Evolutionary conservation across 2,888 invertebrate genomes (phyloP).

Genomic region (Parnassius glacialis): DNA sequence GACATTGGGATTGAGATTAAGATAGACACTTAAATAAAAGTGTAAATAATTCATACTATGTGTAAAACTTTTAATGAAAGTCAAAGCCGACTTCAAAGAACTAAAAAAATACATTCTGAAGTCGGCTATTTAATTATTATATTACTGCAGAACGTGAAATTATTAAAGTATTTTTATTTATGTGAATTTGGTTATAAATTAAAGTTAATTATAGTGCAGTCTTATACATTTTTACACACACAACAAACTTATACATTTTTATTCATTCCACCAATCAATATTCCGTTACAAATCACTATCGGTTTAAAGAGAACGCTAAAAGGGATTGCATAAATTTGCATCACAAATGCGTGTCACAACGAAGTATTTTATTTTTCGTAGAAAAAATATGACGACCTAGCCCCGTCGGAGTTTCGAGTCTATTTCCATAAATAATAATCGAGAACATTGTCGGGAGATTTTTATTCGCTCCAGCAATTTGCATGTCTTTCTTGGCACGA

Average conservation of each 20-base stretch:
- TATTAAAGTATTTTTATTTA: too few relatives aligned
- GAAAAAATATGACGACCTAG: conserved; percentile 20
- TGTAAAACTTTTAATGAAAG: too few relatives aligned
- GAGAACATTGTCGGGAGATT: conserved; percentile 24
- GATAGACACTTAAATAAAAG: too few relatives aligned
- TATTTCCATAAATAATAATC: conserved; percentile 24
- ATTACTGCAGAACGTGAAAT: too few relatives aligned
- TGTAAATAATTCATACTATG: too few relatives aligned
- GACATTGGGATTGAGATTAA: too few relatives aligned
- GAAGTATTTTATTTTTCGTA: conserved; percentile 20
- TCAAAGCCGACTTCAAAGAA: too few relatives aligned
- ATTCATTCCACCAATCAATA: conserved; percentile 64
- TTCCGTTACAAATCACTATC: conserved; percentile 62
- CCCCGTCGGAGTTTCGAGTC: conserved; percentile 11
- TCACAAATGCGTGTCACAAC: conserved; percentile 20
- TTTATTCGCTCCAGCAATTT: conserved; percentile 24
- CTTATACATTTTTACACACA: conserved; percentile 45
- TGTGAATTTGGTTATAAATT: too few relatives aligned
- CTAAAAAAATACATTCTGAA: too few relatives aligned
- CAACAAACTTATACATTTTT: conserved; percentile 42
- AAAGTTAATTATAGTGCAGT: too few relatives aligned
- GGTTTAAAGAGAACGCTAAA: conserved; percentile 22
- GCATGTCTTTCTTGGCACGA: conserved; percentile 21
- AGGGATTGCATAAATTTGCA: conserved; percentile 23
- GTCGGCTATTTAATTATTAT: too few relatives aligned